Evolutionary conservation across 2,888 invertebrate species (phyloP), one percentile per base, ranked within the genome.

Genomic region (Caenorhabditis imperialis): DNA sequence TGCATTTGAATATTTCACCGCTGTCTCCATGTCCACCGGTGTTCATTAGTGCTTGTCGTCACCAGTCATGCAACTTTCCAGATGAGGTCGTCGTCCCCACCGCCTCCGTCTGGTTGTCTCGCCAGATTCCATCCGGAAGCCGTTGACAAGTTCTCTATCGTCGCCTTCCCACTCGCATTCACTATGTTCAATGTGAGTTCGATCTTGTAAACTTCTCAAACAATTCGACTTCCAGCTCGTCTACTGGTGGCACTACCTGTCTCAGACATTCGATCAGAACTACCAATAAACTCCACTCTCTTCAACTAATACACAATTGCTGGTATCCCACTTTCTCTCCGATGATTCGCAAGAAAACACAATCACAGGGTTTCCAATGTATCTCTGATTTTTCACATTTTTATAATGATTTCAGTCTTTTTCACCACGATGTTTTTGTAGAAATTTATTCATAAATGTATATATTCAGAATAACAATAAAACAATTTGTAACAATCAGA

Each of bases 101-200:
- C 55, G 7, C 76, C 78, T 20, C 58, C 73, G n/a, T 72, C 77
- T 25, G 74, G 72, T 45, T 81, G 81, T 44, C 51, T 77, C 5
- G 74, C 78, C 14, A 73, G 81, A 33, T 80, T 86, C 25, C 82
- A 83, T 72, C 86, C 86, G 12, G 86, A 86, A 63, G 81, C 81
- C 22, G 97, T 98, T 88, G 98, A 98, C 90, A 96, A 96, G 87
- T 96, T 96, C 89, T 96, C 96, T 35, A 92, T 98, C 83, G 93
- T 98, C 86, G 92, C 96, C 78, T 98, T 98, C 89, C 98, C 98
- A 0, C 93, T 97, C 77, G 93, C 96, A 84, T 98, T 98, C 89
- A 92, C 96, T 87, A 90, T 96, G 81, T 98, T 98, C 91, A 98
- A 98, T 89, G 92, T 93, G 40, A 79, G 78, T 60, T 20, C 18